Evolutionary conservation across 2,888 invertebrate genomes (phyloP), one percentile per base, ranked within the genome.

Genomic region (Melieria picta): DNA sequence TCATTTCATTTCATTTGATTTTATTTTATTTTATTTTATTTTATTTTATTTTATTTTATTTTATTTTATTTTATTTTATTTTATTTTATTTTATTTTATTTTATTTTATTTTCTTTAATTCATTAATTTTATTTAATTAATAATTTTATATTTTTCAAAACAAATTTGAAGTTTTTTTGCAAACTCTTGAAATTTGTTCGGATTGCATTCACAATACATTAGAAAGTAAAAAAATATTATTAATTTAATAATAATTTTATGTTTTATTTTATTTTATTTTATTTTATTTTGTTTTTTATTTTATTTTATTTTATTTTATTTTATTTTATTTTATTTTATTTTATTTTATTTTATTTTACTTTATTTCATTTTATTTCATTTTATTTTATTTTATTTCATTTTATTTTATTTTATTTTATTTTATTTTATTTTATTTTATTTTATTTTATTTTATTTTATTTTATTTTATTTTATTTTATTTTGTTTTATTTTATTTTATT

Each of bases 341-440:
- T 55, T 67, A 13, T 46, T 60, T 67, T 55, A 60, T 67, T 42
- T 13, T 67, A 60, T 57, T 43, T 30, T 67, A 13, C 48, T 30
- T 16, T 6, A 11, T n/a, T 16, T 67, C 46, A 30, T 45, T 60
- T 57, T 60, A 60, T 56, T 13, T 50, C 48, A 60, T 60, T 42
- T 67, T 60, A 50, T 13, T 50, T 65, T 65, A 13, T 13, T 50
- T 65, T 43, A 55, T 65, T 30, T 55, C n/a, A 55, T 65, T 43
- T 65, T 42, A n/a, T 42, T 30, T 42, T 65, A 42, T 65, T 43
- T 42, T 60, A 16, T 60, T 16, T 60, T 42, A 16, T 60, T 16
- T 60, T 60, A 9, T 42, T 13, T 58, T 58, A 13, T 58, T 3
- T 30, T 30, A 13, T 58, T 16, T 5, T 16, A 16, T 6, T 16